phyloP scores from a whole-genome alignment of 2,113 vertebrate species.

The Microtus richardsoni region DNA sequence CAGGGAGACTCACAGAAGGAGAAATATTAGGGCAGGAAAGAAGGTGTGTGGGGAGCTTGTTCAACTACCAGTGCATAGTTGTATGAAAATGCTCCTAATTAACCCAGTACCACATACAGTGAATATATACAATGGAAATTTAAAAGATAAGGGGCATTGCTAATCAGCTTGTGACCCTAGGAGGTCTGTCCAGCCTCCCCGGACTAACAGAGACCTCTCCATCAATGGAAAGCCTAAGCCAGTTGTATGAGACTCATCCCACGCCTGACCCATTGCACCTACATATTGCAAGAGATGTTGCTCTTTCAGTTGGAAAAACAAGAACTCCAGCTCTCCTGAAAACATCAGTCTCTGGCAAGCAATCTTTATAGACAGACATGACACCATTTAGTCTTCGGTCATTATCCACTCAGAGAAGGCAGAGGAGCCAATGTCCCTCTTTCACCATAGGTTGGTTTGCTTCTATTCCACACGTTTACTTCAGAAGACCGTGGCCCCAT shows the following conservation, averaged over 20 bases:
- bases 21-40: neutral
- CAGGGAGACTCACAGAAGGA: neutral
- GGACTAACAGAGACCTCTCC: neutral
- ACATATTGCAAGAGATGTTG: neutral
- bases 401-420: neutral
- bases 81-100: neutral
- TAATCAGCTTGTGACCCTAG: neutral
- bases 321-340: neutral
- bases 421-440: neutral
- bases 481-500: neutral
- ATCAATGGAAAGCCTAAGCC: neutral
- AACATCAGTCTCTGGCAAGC: slow-evolving; percentile 23
- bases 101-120: too few species aligned
- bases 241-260: neutral
- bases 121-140: neutral
- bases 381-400: slow-evolving; percentile 41
- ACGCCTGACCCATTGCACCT: neutral
- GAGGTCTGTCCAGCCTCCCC: neutral
- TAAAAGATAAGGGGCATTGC: neutral
- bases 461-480: neutral
- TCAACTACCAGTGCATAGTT: neutral
- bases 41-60: neutral
- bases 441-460: neutral
- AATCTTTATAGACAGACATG: neutral
- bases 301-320: neutral